Evolutionary conservation across 2,113 vertebrate genomes (phyloP), one percentile per base, ranked within the genome.

Genomic region (Pheucticus melanocephalus): DNA sequence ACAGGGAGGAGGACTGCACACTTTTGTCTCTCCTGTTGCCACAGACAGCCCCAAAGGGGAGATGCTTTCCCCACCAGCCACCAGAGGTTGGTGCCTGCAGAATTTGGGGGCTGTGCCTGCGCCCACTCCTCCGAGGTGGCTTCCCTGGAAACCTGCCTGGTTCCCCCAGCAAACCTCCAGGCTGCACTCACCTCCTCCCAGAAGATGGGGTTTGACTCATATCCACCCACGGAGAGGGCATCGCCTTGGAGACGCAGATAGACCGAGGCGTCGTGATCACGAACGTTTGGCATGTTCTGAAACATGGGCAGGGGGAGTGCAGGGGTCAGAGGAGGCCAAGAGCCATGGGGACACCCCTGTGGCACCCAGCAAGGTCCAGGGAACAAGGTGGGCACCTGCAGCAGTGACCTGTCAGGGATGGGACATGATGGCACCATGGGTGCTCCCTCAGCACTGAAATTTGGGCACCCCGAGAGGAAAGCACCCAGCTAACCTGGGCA

Each of bases 161-260:
- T 24, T 92, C 33, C 40, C 63, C 68, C 2, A 0, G 23, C 54
- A 88, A 91, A 51, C 73, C 88, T 89, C 61, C 24, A 1, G 1
- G 39, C 47, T 48, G 3, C 0, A 1, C 98, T 98, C 97, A 99
- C 99, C 98, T 99, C 98, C 64, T 99, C 99, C 98, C 99, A 99
- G 98, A 99, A 99, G 97, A 99, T 96, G 30, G 99, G 99, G 94
- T 99, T 99, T 66, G 97, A 91, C 97, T 99, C 99, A 37, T 99
- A 99, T 66, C 99, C 99, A 1, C 99, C 99, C 93, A 99, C 99
- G 9, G 99, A 99, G 80, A 99, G 97, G 79, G 99, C 99, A 16
- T 99, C 99, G n/a, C 99, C 99, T 97, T 99, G 99, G 95, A 99
- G 99, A 90, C 99, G 99, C 40, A 99, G 98, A 97, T 99, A 99